A percentile compares a stretch with the other conserved stretches of the same genome.
These are phyloP conservation scores for Ophiothrix spiculata DNA, from an alignment of 35 echinoderm and acorn worm genomes.

Conservation along the genomic window DNA sequence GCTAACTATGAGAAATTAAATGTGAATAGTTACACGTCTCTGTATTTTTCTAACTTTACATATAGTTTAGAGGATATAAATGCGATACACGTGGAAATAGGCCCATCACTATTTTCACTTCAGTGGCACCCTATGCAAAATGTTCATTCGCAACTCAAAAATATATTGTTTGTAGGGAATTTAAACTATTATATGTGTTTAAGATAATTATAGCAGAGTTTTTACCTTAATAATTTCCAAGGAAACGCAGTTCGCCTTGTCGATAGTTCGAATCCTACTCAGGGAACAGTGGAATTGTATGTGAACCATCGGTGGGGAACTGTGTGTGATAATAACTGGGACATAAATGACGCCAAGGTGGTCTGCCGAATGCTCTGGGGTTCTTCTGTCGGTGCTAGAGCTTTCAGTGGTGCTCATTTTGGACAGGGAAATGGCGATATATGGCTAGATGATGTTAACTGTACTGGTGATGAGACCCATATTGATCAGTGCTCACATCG, in stretches of 20 bases:
- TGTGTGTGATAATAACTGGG: slow-evolving; percentile 31
- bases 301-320: slow-evolving; percentile 25
- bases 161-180: too few species aligned
- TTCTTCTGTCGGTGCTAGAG: neutral
- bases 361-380: slow-evolving; percentile 23
- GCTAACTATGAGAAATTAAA: too few species aligned
- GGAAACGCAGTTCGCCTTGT: neutral
- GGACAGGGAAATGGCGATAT: neutral
- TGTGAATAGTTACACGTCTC: too few species aligned
- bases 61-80: too few species aligned
- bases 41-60: too few species aligned
- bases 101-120: too few species aligned
- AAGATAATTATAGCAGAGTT: too few species aligned
- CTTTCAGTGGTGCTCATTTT: neutral
- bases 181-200: too few species aligned
- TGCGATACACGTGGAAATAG: too few species aligned
- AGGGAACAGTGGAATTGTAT: slow-evolving; percentile 25
- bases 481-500: neutral
- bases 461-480: neutral
- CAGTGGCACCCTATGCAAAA: too few species aligned
- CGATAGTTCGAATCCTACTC: neutral
- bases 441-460: slow-evolving; percentile 12
- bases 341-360: slow-evolving; percentile 13
- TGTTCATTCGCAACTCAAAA: too few species aligned
- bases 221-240: neutral